These are phyloP conservation scores for Xylota segnis DNA, from an alignment of 2,888 invertebrate species.

Conservation along the genomic window DNA sequence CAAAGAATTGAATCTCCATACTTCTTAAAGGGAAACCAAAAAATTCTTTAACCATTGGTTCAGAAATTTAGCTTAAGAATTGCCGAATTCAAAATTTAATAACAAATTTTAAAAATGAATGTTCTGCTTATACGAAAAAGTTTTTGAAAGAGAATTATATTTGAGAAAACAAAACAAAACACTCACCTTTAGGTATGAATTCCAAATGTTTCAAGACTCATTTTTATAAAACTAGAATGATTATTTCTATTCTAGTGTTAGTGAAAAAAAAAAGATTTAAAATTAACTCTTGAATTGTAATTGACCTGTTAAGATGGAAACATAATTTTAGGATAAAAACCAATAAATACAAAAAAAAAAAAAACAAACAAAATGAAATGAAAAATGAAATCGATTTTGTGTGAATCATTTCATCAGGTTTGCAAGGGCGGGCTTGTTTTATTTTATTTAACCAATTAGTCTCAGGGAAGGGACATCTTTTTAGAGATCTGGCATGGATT, in stretches of 20 bases:
- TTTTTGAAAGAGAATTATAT: constrained; percentile 5
- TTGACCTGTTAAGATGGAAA: constrained; percentile 62
- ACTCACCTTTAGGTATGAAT: constrained; percentile 25
- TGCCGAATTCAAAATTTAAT: constrained; percentile 20
- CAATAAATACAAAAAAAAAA: constrained; percentile 48
- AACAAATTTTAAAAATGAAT: not conserved
- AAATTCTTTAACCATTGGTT: constrained; percentile 66
- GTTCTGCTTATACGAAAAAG: constrained; percentile 29
- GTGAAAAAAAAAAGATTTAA: constrained; percentile 28
- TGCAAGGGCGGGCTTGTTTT: no score
- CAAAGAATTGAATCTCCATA: constrained; percentile 15
- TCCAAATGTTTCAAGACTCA: constrained; percentile 63
- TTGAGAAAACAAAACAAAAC: not conserved
- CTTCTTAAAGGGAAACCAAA: constrained; percentile 34
- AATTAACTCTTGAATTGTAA: constrained; percentile 53
- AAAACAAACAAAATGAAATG: constrained; percentile 12
- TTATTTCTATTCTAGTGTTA: constrained; percentile 43
- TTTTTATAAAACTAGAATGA: constrained; percentile 65
- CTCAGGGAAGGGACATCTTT: no score
- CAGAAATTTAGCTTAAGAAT: constrained; percentile 42
- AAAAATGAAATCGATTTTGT: not conserved
- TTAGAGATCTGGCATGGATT: no score
- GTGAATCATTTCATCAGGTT: not conserved
- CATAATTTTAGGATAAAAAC: constrained; percentile 45
- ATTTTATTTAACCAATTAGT: no score